Base-by-base conservation (phyloP, 2,797 vertebrate genomes). In the Lycodopsis pacificus region DNA sequence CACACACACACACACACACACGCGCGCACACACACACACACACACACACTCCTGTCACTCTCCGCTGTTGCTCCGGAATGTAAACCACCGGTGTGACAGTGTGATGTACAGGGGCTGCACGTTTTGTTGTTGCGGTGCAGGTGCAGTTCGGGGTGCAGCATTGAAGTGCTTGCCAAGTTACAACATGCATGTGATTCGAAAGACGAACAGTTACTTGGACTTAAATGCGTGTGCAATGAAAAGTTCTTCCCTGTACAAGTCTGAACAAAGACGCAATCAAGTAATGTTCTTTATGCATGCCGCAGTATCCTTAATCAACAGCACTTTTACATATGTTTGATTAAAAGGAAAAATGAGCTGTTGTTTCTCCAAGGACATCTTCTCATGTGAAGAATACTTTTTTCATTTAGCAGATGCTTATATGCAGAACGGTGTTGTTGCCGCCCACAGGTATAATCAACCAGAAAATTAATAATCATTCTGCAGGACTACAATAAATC, bases 391-490 rank as follows among this genome's bases (percentile, higher is more conserved):
- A 95, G 91, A 93, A 94, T 84, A 91, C 89, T 95, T 96, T 96
- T 96, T 96, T 91, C 88, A 89, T 93, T 92, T 86, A 95, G 94
- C 94, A 95, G 90, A 91, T 91, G 91, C 93, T 93, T 93, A 89
- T 94, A 95, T 95, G 95, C 95, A 89, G 92, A 95, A 92, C 90
- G 91, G 93, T 94, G 94, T 91, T 95, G 96, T 96, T 95, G 92
- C 96, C 86, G 94, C 97, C 97, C 96, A 96, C 96, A 96, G 95
- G 95, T 96, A 98, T 96, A 97, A 97, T 97, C 96, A 97, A 96
- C 95, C 96, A 95, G 95, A 98, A 97, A 98, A 98, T 98, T 96
- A 97, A 97, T 97, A 98, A 97, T 97, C 94, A 97, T 96, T 95
- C 95, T 96, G 94, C 95, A 93, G 94, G 93, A 94, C 95, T 93